These are phyloP conservation scores for Drosophila niveifrons DNA, from an alignment of 2,888 invertebrate genomes.

Conservation along the genomic window DNA sequence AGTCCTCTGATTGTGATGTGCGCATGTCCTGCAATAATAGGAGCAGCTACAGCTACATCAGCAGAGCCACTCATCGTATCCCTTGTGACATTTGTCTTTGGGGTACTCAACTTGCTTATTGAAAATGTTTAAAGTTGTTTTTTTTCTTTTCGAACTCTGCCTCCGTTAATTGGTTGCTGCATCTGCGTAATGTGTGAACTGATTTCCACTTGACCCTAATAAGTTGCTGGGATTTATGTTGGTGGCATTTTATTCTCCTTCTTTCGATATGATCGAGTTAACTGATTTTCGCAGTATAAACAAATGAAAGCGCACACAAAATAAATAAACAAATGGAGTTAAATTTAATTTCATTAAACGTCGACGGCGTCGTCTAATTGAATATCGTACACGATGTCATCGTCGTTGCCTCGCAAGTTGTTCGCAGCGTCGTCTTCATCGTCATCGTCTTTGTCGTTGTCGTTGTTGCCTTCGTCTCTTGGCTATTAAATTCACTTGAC, in stretches of 20 bases:
- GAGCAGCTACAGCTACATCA: conserved; percentile 7
- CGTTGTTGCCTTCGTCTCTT: conserved; percentile 13
- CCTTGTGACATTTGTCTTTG: conserved; percentile 49
- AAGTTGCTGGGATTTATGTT: conserved; percentile 60
- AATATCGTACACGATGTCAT: conserved; percentile 60
- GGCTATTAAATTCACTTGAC: conserved; percentile 65
- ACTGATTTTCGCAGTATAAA: conserved; percentile 69
- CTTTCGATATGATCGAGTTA: conserved; percentile 59
- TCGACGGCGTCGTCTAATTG: conserved; percentile 63
- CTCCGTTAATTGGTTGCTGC: conserved; percentile 41
- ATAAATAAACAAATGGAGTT: conserved; percentile 75
- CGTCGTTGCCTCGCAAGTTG: conserved; percentile 23
- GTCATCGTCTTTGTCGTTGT: background rate
- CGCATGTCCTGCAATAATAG: conserved; percentile 67
- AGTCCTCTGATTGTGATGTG: conserved; percentile 50
- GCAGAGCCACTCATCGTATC: background rate
- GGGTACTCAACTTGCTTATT: conserved; percentile 45
- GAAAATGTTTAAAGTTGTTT: conserved; percentile 60
- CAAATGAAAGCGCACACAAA: conserved; percentile 61
- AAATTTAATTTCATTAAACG: conserved; percentile 76
- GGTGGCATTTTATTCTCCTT: background rate
- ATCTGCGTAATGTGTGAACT: background rate
- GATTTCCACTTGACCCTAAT: conserved; percentile 60
- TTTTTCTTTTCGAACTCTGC: conserved; percentile 43
- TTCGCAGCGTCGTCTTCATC: background rate